Percentiles rank a stretch among this genome's conserved stretches.
These are phyloP conservation scores for Pachyuromys duprasi DNA, from an alignment of 2,797 vertebrate genomes.

Conservation along the genomic window DNA sequence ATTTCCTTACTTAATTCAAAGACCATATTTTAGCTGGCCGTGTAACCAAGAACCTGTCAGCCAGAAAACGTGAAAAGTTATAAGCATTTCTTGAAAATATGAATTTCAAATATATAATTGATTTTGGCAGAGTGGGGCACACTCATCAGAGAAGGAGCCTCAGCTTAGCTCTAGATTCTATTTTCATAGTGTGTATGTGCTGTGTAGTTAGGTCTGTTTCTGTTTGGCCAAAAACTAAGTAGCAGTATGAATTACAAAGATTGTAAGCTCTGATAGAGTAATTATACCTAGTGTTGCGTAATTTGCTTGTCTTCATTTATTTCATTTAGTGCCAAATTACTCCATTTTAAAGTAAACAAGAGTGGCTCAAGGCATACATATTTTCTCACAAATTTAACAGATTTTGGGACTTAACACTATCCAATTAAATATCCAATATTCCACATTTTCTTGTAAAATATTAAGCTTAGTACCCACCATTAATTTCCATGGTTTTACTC, in stretches of 20 bases:
- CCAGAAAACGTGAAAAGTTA: conserved; percentile 68
- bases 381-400: conserved; percentile 34
- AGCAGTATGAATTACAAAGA: conserved; percentile 43
- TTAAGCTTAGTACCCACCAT: conserved; percentile 29
- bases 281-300: conserved; percentile 9
- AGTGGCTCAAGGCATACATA: neutral
- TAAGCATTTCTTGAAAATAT: conserved; percentile 64
- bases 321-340: conserved; percentile 68
- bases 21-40: conserved; percentile 62
- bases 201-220: conserved; percentile 63
- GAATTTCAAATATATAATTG: conserved; percentile 60
- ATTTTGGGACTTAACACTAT: conserved; percentile 60
- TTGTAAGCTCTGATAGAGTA: conserved; percentile 44
- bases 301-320: conserved; percentile 70
- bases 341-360: conserved; percentile 64
- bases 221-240: conserved; percentile 62
- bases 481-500: conserved; percentile 37
- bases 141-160: conserved; percentile 43
- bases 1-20: conserved; percentile 65
- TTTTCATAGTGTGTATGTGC: conserved; percentile 72
- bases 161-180: conserved; percentile 68
- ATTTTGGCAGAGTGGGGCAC: conserved; percentile 47
- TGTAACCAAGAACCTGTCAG: conserved; percentile 64
- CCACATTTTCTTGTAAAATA: conserved; percentile 38
- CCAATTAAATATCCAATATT: neutral